Percentiles rank a stretch among this genome's conserved stretches.
Conservation (phyloP, 2,797 vertebrate species). For the Sternotherus odoratus region DNA sequence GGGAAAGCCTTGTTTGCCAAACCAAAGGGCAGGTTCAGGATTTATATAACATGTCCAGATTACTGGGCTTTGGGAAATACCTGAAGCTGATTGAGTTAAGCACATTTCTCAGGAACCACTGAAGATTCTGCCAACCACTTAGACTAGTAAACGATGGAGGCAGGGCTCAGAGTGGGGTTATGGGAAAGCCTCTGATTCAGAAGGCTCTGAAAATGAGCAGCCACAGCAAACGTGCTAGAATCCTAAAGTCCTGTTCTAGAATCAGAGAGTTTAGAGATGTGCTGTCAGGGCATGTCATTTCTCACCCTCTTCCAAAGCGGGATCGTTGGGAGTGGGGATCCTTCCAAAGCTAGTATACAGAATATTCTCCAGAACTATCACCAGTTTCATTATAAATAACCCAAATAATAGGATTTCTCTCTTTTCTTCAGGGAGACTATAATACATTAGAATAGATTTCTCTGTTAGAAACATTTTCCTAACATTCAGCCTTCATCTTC, state of each 20-base stretch:
- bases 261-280: not conserved
- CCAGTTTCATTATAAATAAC: not conserved
- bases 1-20: constrained; percentile 52
- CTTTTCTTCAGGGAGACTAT: not conserved
- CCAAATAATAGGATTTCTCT: not conserved
- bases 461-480: not conserved
- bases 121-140: constrained; percentile 51
- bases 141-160: not conserved
- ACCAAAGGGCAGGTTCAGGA: constrained; percentile 63
- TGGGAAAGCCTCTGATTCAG: constrained; percentile 19
- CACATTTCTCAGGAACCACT: constrained; percentile 64
- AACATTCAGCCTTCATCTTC: not conserved
- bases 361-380: not conserved
- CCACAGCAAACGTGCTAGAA: constrained; percentile 28
- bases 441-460: not conserved
- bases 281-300: constrained; percentile 57
- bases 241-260: constrained; percentile 20
- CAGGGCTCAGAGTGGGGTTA: not conserved
- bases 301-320: constrained; percentile 21
- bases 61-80: constrained; percentile 41
- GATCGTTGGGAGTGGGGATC: not conserved
- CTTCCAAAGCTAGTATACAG: not conserved
- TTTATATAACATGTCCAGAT: constrained; percentile 67
- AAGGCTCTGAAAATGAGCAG: constrained; percentile 22
- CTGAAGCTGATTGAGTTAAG: constrained; percentile 61